Evolutionary conservation across 1,140 invertebrate species (phyloP), one percentile per base, ranked within the genome.

Genomic region (Bradysia coprophila): DNA sequence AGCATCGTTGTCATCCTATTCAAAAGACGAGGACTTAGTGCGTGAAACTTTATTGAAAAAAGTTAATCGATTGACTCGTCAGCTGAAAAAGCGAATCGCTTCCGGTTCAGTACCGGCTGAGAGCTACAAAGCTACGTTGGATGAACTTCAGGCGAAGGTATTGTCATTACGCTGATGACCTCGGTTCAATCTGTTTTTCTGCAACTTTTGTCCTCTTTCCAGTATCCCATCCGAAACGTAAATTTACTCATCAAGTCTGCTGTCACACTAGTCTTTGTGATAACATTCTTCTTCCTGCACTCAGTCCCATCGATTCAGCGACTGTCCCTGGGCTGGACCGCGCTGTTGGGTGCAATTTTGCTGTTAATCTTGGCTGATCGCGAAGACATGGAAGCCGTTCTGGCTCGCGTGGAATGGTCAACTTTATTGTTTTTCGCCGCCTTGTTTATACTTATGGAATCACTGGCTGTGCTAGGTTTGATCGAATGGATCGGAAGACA

Each of bases 371-470:
- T 91, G 32, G 75, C 83, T 0, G 83, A 90, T 47, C 68, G 69
- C 10, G 70, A 78, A 32, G 81, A 91, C 53, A 57, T 92, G 42
- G 87, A 91, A 53, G 75, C 76, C 2, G 71, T 92, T 31, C 63
- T 92, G 44, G 72, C 77, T 0, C 67, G 82, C 43, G 82, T 93
- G 0, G 88, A 93, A 58, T 91, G 87, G 87, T 79, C 79, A 1
- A 92, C 87, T 1, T 56, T 93, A 1, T 60, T 91, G 11, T 93
- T 92, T 60, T 93, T 93, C 53, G 83, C 82, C 1, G 77, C 84
- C 0, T 59, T 93, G 0, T 93, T 93, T 46, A 78, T 90, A 8
- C 64, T 92, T 0, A 93, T 93, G 86, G 86, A 91, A 64, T 84
- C 76, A 1, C 54, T 86, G 13, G 68, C 75, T 0, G 65, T 70